Evolutionary conservation across 2,888 invertebrate genomes (phyloP).

Genomic region (Cactoblastis cactorum): DNA sequence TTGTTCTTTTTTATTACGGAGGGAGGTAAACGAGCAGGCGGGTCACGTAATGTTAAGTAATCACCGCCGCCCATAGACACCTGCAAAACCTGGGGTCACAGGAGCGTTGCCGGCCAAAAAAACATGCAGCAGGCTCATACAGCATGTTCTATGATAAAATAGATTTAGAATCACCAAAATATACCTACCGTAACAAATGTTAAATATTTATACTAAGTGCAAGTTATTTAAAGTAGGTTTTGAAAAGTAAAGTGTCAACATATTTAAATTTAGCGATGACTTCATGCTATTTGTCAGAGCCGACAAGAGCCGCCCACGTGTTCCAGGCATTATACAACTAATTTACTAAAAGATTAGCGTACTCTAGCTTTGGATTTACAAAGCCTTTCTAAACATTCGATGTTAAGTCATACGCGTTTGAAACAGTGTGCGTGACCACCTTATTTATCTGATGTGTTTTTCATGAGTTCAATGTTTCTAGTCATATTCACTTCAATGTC

Average conservation of each 20-base stretch:
- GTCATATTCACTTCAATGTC: not conserved
- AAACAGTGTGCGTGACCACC: not conserved
- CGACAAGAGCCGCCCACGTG: conserved; percentile 31
- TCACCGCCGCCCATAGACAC: too few relatives aligned
- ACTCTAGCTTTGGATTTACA: conserved; percentile 8
- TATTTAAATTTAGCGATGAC: conserved; percentile 30
- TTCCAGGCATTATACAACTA: conserved; percentile 34
- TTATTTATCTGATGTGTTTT: conserved; percentile 1
- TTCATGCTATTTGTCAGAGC: conserved; percentile 34
- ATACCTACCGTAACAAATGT: too few relatives aligned
- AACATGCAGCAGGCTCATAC: too few relatives aligned
- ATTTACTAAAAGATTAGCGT: conserved; percentile 33
- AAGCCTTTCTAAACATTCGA: conserved; percentile 14
- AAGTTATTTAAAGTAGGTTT: conserved; percentile 6
- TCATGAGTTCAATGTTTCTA: conserved; percentile 1
- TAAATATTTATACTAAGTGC: too few relatives aligned
- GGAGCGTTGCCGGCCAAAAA: too few relatives aligned
- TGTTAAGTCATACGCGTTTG: conserved; percentile 10
- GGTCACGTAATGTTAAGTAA: too few relatives aligned
- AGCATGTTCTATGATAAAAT: too few relatives aligned
- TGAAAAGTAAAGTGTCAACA: conserved; percentile 10
- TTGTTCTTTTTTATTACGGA: too few relatives aligned
- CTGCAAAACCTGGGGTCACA: too few relatives aligned
- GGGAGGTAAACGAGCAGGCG: too few relatives aligned
- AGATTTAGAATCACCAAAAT: too few relatives aligned